Evolutionary conservation across 2,797 vertebrate genomes (phyloP), one percentile per base, ranked within the genome.

Genomic region (Danio aesculapii): DNA sequence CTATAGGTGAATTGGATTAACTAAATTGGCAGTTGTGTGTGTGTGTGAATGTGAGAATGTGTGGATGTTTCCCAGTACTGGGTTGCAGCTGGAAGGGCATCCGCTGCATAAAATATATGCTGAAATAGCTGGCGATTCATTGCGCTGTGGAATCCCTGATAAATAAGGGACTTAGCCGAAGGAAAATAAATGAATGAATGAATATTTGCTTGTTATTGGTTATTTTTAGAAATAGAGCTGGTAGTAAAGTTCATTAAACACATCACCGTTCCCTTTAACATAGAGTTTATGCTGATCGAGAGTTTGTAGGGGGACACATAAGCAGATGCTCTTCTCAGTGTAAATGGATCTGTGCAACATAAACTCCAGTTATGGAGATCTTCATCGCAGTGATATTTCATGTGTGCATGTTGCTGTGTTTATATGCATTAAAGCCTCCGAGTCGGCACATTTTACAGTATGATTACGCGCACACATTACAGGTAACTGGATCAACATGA

Each of bases 401-500:
- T 50, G 50, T 82, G 43, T 72, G 64, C 41, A 73, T 57, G 80
- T 81, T 52, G 71, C 71, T 70, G 72, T 69, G 66, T 80, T 63
- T 75, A 69, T 62, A 63, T 74, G 47, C 49, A 41, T 73, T 53
- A 43, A 72, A 57, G 5, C 30, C 2, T 64, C 41, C 17, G 62
- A 64, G 70, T 73, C 49, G 63, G 30, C 77, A n/a, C 8, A 39
- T 59, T 72, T 41, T 30, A n/a, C 74, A 53, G 72, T 80, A 71
- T 80, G 73, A 76, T 63, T 46, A 71, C 68, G 43, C 50, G 47
- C 66, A 66, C 71, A 75, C 53, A 39, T 46, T 64, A 58, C 43
- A 58, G 72, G 63, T 81, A 74, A 81, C 61, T 57, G 62, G 70
- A 81, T 58, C 71, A 44, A 58, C 41, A 68, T 81, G 71, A 81